Evolutionary conservation across 2,113 vertebrate genomes (phyloP).

Genomic region (Hydrochoerus hydrochaeris): DNA sequence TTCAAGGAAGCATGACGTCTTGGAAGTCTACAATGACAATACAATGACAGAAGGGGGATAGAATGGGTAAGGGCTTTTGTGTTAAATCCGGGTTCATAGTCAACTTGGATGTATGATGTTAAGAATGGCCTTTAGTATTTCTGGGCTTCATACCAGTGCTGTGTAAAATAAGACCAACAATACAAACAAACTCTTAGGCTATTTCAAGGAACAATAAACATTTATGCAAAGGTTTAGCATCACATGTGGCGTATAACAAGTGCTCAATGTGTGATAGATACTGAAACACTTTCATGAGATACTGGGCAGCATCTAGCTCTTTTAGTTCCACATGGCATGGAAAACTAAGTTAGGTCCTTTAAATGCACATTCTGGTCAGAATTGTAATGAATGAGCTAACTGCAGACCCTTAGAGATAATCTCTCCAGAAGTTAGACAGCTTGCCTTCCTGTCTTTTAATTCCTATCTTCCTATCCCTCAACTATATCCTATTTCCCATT

Average conservation of each 20-base stretch:
- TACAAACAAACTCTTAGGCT: neutral
- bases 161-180: neutral
- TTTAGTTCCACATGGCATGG: neutral
- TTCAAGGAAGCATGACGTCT: neutral
- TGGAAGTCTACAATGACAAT: neutral
- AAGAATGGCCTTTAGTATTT: neutral
- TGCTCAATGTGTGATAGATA: neutral
- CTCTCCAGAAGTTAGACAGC: constrained; percentile 5
- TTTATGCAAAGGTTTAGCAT: neutral
- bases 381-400: constrained; percentile 43
- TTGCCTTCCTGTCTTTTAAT: constrained; percentile 61
- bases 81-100: neutral
- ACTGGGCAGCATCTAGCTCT: neutral
- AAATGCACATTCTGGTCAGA: neutral
- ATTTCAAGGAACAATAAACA: neutral
- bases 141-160: neutral
- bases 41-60: rapidly evolving
- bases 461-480: constrained; percentile 46
- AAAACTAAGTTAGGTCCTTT: neutral
- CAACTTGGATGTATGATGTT: neutral
- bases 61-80: neutral
- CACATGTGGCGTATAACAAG: neutral
- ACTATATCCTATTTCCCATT: constrained; percentile 55
- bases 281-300: neutral
- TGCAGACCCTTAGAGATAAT: neutral